Evolutionary conservation across 2,797 vertebrate species (phyloP).

Genomic region (Remorina albescens): DNA sequence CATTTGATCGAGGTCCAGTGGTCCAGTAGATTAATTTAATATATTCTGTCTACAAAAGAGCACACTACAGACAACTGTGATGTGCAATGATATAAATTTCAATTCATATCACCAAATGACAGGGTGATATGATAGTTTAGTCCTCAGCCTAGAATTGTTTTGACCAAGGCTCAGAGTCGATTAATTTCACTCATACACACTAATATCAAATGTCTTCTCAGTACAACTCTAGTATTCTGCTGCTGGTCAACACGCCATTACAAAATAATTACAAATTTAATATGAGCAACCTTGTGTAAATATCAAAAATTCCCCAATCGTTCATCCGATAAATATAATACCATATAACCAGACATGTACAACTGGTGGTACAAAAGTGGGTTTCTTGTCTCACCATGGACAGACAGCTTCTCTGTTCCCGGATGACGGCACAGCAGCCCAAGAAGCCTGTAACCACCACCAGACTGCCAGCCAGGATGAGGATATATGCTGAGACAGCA

Average conservation of each 20-base stretch:
- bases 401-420: constrained; percentile 88
- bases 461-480: constrained; percentile 87
- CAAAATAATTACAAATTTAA: too few species aligned
- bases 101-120: background rate
- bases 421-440: constrained; percentile 88
- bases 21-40: background rate
- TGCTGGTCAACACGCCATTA: too few species aligned
- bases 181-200: background rate
- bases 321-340: background rate
- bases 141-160: background rate
- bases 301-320: too few species aligned
- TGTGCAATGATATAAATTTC: background rate
- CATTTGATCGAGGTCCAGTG: too few species aligned
- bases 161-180: background rate
- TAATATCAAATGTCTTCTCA: background rate
- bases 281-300: background rate
- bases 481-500: constrained; percentile 88
- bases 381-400: constrained; percentile 78
- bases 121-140: background rate
- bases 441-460: constrained; percentile 90
- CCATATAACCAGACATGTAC: constrained; percentile 5
- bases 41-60: too few species aligned
- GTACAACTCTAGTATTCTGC: background rate
- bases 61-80: too few species aligned
- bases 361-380: background rate